Evolutionary conservation across 2,797 vertebrate genomes (phyloP).

Genomic region (Valencia hispanica): DNA sequence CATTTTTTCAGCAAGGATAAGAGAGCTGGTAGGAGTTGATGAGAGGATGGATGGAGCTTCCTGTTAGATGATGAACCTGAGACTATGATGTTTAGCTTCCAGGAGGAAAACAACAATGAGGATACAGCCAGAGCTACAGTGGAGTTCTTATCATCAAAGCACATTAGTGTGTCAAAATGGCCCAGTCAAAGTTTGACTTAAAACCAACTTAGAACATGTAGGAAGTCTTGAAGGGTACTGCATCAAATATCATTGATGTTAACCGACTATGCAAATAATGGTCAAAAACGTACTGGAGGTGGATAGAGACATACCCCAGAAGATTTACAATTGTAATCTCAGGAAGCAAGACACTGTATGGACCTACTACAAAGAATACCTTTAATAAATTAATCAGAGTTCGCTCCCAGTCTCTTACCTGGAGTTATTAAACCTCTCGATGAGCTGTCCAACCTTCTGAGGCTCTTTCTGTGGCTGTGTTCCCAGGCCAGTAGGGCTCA

Average conservation of each 20-base stretch:
- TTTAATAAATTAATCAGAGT: not conserved
- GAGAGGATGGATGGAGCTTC: not conserved
- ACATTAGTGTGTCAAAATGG: not conserved
- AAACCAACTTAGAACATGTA: not conserved
- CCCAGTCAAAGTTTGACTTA: not conserved
- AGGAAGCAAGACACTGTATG: not conserved
- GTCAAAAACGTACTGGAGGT: not conserved
- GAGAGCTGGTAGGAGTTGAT: not conserved
- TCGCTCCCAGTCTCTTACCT: slow-evolving; percentile 72
- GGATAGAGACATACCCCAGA: not conserved
- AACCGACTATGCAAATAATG: not conserved
- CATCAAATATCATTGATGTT: not conserved
- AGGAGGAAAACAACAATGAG: not conserved
- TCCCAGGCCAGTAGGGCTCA: slow-evolving; percentile 50
- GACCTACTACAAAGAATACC: not conserved
- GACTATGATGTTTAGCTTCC: not conserved
- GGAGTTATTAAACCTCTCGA: slow-evolving; percentile 86
- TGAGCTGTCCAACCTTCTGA: slow-evolving; percentile 83
- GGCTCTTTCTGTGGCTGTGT: slow-evolving; percentile 68
- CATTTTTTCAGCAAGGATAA: not conserved
- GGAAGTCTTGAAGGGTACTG: not conserved
- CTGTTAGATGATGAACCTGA: not conserved
- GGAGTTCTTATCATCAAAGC: not conserved
- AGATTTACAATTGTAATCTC: not conserved
- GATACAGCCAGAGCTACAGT: not conserved